These are phyloP conservation scores for Umimayanthus kanabou DNA, from an alignment of 92 coral and sea anemone genomes.

Conservation along the genomic window DNA sequence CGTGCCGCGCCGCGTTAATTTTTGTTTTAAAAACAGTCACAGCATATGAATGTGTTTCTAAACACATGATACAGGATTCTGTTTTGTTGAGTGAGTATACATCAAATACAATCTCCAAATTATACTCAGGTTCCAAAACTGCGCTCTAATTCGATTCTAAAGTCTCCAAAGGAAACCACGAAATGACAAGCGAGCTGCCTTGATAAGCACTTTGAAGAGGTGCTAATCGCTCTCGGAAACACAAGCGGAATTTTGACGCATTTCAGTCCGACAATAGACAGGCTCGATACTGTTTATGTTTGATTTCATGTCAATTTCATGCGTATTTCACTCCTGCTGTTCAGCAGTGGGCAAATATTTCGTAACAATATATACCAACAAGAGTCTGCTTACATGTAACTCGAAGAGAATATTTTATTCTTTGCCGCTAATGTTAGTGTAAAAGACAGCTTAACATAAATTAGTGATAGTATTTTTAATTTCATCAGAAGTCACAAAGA, in stretches of 20 bases:
- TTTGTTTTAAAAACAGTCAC: neutral
- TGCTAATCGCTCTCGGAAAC: constrained; percentile 42
- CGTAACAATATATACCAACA: neutral
- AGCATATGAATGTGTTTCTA: neutral
- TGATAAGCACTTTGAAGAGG: constrained; percentile 2
- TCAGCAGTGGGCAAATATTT: neutral
- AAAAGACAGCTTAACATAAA: constrained; percentile 5
- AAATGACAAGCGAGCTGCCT: neutral
- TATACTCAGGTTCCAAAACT: neutral
- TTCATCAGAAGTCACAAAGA: neutral
- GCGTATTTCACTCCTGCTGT: neutral
- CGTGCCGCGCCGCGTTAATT: neutral
- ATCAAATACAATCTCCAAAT: no score
- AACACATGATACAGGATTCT: neutral
- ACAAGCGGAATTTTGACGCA: constrained; percentile 20
- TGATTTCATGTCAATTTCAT: constrained; percentile 26
- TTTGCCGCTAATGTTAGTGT: neutral
- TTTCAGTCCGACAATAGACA: neutral
- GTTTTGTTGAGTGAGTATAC: neutral
- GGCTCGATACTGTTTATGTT: neutral
- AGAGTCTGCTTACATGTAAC: neutral
- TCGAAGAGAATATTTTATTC: neutral
- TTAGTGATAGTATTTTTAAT: neutral
- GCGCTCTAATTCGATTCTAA: neutral
- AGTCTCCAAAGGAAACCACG: constrained; percentile 3